Evolutionary conservation across 2,797 vertebrate genomes (phyloP).

Genomic region (Rhodeus uyekii): DNA sequence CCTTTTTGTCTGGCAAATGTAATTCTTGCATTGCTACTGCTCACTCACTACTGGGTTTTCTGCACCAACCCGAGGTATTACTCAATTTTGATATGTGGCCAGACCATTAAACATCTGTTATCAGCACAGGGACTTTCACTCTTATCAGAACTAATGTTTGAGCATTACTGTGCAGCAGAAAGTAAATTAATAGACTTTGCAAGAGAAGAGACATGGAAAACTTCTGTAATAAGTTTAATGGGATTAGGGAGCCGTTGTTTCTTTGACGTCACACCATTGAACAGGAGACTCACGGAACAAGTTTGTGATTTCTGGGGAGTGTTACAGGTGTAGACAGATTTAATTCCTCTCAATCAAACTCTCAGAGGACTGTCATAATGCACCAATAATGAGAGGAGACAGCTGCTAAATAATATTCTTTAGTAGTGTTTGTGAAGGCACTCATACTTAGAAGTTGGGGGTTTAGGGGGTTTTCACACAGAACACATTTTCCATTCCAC

Average conservation of each 20-base stretch:
- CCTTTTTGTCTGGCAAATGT: slow-evolving; percentile 1
- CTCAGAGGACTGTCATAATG: neutral
- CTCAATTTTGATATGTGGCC: slow-evolving; percentile 11
- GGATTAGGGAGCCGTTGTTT: neutral
- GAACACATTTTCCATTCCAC: neutral
- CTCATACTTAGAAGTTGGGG: neutral
- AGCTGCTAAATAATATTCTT: neutral
- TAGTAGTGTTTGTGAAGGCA: neutral
- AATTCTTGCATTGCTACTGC: neutral
- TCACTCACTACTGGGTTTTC: neutral
- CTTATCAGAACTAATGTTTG: slow-evolving; percentile 16
- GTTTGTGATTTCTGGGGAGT: slow-evolving; percentile 2
- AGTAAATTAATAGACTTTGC: neutral
- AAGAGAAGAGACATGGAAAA: neutral
- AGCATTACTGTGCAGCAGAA: neutral
- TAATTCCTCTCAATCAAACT: neutral
- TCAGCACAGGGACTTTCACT: neutral
- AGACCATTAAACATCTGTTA: slow-evolving; percentile 1
- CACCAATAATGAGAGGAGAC: neutral
- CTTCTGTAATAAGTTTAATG: neutral
- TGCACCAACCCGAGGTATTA: neutral
- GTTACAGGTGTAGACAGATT: neutral
- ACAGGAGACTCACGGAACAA: neutral
- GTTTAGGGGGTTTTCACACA: neutral
- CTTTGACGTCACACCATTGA: slow-evolving; percentile 21